Evolutionary conservation across 1,140 invertebrate species (phyloP), one percentile per base, ranked within the genome.

Genomic region (Galendromus occidentalis): DNA sequence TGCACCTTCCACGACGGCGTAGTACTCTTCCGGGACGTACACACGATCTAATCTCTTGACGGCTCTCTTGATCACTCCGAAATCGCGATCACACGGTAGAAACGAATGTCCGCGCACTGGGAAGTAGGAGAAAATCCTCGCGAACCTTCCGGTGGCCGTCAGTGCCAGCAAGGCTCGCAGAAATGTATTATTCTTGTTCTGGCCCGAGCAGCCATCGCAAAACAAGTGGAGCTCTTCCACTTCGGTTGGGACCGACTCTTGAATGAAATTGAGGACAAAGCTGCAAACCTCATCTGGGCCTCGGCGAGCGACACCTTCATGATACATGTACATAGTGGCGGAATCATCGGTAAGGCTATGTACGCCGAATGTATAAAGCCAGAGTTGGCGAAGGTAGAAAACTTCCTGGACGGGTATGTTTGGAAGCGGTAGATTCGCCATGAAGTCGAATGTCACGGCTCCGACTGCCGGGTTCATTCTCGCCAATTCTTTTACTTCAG

Each of bases 21-120:
- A 39, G 33, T 39, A 39, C 9, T 39, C 33, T 39, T 39, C 33
- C 9, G 33, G 33, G 33, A 39, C 9, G 33, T 39, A 39, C 4
- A 39, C 33, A 6, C 33, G 33, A 39, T 39, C 33, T 6, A 39
- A 4, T 39, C 9, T 6, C 4, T 39, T 39, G 4, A 39, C 4
- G 9, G 4, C 4, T 45, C 66, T 69, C 64, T 75, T 73, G 44
- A 72, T 67, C 20, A 42, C 59, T 5, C 69, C 71, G 70, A 74
- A 75, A 59, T 73, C 66, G 44, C 71, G 65, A 64, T 75, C 73
- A 51, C 71, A 72, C 0, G 68, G 71, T 12, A 74, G 67, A 67
- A 73, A 75, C 30, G 71, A 71, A 68, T 74, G 71, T 9, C 71
- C 72, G 45, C 70, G 65, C 30, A 74, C 47, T 42, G 71, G 71